Percentiles rank a stretch among this genome's conserved stretches.
Evolutionary conservation across 2,888 invertebrate genomes (phyloP).

Genomic region (Chalcosyrphus nemorum): DNA sequence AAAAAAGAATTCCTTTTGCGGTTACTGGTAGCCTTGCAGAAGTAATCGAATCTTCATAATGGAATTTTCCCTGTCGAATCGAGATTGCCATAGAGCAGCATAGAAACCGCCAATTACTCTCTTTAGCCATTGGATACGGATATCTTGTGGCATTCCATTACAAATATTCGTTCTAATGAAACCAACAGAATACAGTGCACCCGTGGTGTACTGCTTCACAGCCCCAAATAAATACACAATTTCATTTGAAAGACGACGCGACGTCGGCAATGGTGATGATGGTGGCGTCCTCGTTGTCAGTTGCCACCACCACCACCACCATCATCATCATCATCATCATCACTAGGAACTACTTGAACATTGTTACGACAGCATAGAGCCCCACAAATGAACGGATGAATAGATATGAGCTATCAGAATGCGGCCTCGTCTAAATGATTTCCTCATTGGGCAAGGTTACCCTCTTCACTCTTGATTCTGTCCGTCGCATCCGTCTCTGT

Average conservation of each 20-base stretch:
- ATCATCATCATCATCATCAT: constrained; percentile 6
- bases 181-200: constrained; percentile 31
- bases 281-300: constrained; percentile 25
- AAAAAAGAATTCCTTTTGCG: constrained; percentile 66
- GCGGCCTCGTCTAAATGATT: constrained; percentile 62
- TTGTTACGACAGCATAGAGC: constrained; percentile 52
- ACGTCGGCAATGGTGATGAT: too few relatives aligned
- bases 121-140: too few relatives aligned
- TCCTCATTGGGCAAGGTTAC: constrained; percentile 71
- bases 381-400: constrained; percentile 39
- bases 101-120: constrained; percentile 58
- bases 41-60: constrained; percentile 71
- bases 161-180: constrained; percentile 50
- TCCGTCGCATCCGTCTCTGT: constrained; percentile 21
- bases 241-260: constrained; percentile 56
- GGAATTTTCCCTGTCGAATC: constrained; percentile 68
- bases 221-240: constrained; percentile 45
- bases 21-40: constrained; percentile 55
- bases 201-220: constrained; percentile 17
- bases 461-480: constrained; percentile 30
- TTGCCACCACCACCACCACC: constrained; percentile 18
- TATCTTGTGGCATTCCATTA: too few relatives aligned
- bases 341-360: constrained; percentile 23
- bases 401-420: constrained; percentile 61
- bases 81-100: constrained; percentile 1